Conservation (phyloP, 2,113 vertebrate genomes). For the Melanerpes formicivorus region DNA sequence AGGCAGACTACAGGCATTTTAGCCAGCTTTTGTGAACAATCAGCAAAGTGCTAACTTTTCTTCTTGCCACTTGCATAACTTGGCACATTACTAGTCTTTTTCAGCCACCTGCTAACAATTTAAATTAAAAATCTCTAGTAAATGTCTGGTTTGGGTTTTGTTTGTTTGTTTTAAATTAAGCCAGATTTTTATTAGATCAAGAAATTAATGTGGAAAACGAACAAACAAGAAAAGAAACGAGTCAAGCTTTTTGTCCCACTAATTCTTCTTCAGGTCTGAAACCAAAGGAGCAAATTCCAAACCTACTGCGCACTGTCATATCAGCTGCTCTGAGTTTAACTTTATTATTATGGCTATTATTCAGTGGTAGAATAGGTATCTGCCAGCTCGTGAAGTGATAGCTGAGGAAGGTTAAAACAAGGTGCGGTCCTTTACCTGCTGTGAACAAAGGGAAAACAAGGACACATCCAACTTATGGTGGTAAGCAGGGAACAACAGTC, state of each 20-base stretch:
- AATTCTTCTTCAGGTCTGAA: not conserved
- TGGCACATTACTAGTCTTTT: not conserved
- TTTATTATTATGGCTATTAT: not conserved
- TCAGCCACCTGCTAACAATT: conserved; percentile 42
- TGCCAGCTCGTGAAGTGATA: not conserved
- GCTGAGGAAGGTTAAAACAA: not conserved
- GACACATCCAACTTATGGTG: fast-evolving
- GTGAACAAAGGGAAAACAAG: not conserved
- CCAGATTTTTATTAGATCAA: conserved; percentile 9
- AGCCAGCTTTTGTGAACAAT: not conserved
- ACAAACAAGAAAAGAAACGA: not conserved
- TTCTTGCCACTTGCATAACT: not conserved
- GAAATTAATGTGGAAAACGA: not conserved
- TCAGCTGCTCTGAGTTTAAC: not conserved
- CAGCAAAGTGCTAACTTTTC: not conserved
- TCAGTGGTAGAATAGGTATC: not conserved
- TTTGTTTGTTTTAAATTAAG: conserved; percentile 14
- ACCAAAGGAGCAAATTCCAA: not conserved
- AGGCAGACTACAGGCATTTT: not conserved
- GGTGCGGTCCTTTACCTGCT: not conserved
- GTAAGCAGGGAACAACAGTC: not conserved
- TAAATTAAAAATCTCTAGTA: conserved; percentile 36
- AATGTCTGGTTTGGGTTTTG: not conserved
- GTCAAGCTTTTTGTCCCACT: not conserved
- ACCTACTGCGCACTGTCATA: not conserved